Conservation (phyloP, 2,888 invertebrate species). For the Ochlodes sylvanus region DNA sequence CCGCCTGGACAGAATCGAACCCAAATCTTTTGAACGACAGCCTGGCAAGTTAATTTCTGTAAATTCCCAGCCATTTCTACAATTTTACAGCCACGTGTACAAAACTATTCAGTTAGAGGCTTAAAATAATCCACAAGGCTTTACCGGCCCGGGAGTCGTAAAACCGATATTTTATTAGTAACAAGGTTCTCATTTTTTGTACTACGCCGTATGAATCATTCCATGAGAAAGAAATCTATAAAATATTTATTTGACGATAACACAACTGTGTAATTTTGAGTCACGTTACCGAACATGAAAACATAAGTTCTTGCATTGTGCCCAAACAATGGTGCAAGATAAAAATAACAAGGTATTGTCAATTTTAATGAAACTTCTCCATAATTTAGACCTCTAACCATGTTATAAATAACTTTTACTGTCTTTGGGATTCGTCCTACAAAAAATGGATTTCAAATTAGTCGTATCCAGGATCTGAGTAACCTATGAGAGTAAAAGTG, state of each 20-base stretch:
- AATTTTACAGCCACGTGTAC: neutral
- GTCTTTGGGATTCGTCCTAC: too few relatives aligned
- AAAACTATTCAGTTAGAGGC: slow-evolving; percentile 3
- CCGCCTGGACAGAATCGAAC: too few relatives aligned
- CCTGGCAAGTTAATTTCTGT: too few relatives aligned
- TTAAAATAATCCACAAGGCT: slow-evolving; percentile 1
- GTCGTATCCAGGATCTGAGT: too few relatives aligned
- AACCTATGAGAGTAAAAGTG: too few relatives aligned
- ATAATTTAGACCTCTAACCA: too few relatives aligned
- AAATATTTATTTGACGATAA: slow-evolving; percentile 15
- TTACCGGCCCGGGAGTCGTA: slow-evolving; percentile 19
- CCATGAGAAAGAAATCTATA: slow-evolving; percentile 1
- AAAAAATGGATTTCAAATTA: too few relatives aligned
- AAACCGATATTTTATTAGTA: slow-evolving; percentile 35
- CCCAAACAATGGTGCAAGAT: neutral
- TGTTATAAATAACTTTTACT: too few relatives aligned
- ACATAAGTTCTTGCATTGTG: neutral
- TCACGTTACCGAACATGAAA: neutral
- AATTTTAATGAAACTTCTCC: neutral
- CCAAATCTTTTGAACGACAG: too few relatives aligned
- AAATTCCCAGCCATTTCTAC: neutral
- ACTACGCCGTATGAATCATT: slow-evolving; percentile 10
- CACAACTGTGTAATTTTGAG: neutral
- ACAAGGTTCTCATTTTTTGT: slow-evolving; percentile 22
- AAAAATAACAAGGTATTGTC: neutral